phyloP scores from a whole-genome alignment of 2,888 invertebrate genomes.

The Limnephilus auricula region DNA sequence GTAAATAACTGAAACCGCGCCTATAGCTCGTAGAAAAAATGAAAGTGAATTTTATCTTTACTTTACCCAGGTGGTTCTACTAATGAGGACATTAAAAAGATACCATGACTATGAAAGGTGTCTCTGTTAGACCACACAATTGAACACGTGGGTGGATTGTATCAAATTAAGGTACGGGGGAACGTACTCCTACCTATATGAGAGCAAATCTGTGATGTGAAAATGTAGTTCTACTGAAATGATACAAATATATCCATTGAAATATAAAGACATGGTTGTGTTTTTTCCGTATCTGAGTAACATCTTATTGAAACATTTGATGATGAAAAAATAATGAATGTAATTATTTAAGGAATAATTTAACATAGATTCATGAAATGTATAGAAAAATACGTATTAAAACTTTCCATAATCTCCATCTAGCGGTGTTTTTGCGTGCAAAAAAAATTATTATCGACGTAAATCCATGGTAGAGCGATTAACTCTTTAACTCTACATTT shows the following conservation, averaged over 20 bases:
- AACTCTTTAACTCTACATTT: too few relatives aligned
- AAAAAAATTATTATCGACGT: too few relatives aligned
- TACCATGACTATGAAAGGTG: background rate
- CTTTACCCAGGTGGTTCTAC: background rate
- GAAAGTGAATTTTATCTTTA: conserved; percentile 4
- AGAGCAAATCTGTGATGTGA: background rate
- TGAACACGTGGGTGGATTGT: background rate
- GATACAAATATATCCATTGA: background rate
- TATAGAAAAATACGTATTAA: background rate
- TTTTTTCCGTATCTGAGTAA: background rate
- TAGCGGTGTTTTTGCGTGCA: too few relatives aligned
- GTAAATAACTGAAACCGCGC: background rate
- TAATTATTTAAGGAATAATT: background rate
- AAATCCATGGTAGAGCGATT: too few relatives aligned
- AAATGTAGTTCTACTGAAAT: background rate
- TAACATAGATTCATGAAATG: too few relatives aligned
- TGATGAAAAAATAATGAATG: background rate
- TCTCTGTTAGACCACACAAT: background rate
- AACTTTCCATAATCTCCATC: too few relatives aligned
- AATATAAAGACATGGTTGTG: background rate
- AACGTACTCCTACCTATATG: too few relatives aligned
- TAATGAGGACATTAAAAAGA: background rate
- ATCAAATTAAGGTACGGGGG: background rate
- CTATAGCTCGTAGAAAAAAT: conserved; percentile 19
- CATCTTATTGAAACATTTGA: background rate